A percentile compares a stretch with the other conserved stretches of the same genome.
phyloP scores from a whole-genome alignment of 2,888 invertebrate genomes.

The Drosophila neotestacea region DNA sequence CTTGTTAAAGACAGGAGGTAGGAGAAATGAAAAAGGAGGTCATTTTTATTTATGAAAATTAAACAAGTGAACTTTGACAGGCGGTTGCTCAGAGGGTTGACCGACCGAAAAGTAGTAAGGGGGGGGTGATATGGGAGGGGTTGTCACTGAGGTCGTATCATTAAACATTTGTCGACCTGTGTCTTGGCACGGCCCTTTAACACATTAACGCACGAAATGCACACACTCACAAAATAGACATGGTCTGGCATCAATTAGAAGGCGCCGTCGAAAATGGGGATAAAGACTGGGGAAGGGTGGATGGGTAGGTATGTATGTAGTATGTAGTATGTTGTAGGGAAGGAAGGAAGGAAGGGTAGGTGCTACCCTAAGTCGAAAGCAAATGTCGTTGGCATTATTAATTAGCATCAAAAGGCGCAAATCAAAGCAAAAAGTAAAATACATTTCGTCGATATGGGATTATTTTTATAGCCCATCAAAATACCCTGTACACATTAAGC shows the following conservation, averaged over 20 bases:
- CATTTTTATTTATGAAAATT: conserved; percentile 76
- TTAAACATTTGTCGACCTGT: conserved; percentile 68
- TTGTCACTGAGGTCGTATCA: conserved; percentile 54
- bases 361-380: conserved; percentile 1
- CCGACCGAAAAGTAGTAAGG: neutral
- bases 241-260: conserved; percentile 65
- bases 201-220: conserved; percentile 70
- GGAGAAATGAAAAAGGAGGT: conserved; percentile 20
- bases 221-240: conserved; percentile 8
- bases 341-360: neutral
- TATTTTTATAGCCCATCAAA: conserved; percentile 18
- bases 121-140: neutral
- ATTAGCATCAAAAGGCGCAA: conserved; percentile 45
- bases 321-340: too few species aligned
- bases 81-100: conserved; percentile 62
- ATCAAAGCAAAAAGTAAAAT: conserved; percentile 55
- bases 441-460: conserved; percentile 17
- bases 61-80: conserved; percentile 78
- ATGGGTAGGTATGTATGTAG: neutral
- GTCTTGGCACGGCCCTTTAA: conserved; percentile 50
- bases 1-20: neutral
- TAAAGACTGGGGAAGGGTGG: neutral
- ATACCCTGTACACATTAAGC: neutral
- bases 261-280: conserved; percentile 3
- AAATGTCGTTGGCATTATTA: conserved; percentile 43